Conservation (phyloP, 2,797 vertebrate genomes). For the Chelonia mydas region DNA sequence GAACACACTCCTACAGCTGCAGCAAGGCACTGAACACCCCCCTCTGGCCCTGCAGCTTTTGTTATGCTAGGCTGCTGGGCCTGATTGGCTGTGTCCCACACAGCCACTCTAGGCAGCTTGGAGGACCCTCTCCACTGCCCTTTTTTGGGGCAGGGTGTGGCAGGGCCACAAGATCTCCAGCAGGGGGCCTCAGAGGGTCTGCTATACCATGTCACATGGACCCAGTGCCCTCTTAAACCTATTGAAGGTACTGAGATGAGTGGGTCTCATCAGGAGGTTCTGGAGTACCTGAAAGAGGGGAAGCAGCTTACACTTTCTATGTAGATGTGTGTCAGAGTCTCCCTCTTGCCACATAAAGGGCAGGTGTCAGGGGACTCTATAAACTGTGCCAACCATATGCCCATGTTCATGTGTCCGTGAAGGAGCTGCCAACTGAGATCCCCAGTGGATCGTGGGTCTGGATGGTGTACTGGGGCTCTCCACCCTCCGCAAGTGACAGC, state of each 20-base stretch:
- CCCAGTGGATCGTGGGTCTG: neutral
- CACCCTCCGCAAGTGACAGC: neutral
- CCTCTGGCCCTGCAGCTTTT: too few species aligned
- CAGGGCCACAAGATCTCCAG: too few species aligned
- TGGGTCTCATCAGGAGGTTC: neutral
- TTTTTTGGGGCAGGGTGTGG: too few species aligned
- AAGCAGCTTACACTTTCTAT: neutral
- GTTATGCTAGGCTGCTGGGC: too few species aligned
- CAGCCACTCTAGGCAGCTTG: too few species aligned
- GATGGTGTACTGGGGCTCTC: neutral
- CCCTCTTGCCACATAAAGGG: too few species aligned
- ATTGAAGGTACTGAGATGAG: neutral
- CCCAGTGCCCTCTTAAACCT: neutral
- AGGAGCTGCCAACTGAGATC: neutral
- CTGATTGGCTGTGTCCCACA: too few species aligned
- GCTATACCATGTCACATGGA: too few species aligned
- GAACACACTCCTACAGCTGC: too few species aligned
- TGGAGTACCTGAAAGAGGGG: neutral
- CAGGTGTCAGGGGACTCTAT: neutral
- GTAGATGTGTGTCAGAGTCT: neutral
- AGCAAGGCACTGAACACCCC: too few species aligned
- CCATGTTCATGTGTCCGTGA: neutral
- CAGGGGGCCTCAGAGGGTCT: too few species aligned
- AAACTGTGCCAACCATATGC: neutral
- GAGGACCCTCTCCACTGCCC: too few species aligned